Base-by-base conservation (phyloP, 2,888 invertebrate species). In the Isotomurus palustris region DNA sequence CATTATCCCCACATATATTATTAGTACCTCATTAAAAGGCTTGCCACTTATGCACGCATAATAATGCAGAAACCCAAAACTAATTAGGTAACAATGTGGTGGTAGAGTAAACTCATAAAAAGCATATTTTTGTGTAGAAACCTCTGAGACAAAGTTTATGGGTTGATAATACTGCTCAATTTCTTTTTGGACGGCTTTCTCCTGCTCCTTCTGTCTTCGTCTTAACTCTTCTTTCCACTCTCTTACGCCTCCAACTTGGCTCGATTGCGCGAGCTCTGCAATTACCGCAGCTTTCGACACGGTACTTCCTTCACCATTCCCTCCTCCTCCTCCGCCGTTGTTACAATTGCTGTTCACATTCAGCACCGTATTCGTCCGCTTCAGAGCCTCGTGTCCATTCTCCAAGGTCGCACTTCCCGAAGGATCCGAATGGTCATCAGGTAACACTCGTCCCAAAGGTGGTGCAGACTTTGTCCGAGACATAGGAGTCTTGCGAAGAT, bases 201-300 rank as follows among this genome's bases (percentile, higher is more conserved):
- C 91, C 72, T 87, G 88, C 75, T 91, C 91, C 66, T 87, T 82
- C 73, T 90, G 86, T 24, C 88, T 88, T 67, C 88, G 28, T 19
- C 62, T 55, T 10, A 70, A 60, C 76, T 92, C 91, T 67, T 91
- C 89, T 76, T 92, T 93, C 81, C 92, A 77, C 76, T 92, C 92
- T 76, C 88, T 88, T 53, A 94, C 91, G n/a, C 93, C 93, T 1
- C 89, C 87, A 63, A 92, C 90, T 74, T 93, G 91, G 75, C 87
- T 91, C 43, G 91, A 91, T 80, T 90, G 84, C 76, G 93, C 93
- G 60, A 94, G 77, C 74, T 94, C 94, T 45, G 91, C 92, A 64
- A 94, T 93, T 47, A 94, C 67, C 22, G 65, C 69, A 21, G 67
- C 67, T 40, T 67, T 67, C 8, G 64, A 47, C 5, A 62, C 47